phyloP scores from a whole-genome alignment of 2,888 invertebrate genomes.

The Heliothis peltigera region DNA sequence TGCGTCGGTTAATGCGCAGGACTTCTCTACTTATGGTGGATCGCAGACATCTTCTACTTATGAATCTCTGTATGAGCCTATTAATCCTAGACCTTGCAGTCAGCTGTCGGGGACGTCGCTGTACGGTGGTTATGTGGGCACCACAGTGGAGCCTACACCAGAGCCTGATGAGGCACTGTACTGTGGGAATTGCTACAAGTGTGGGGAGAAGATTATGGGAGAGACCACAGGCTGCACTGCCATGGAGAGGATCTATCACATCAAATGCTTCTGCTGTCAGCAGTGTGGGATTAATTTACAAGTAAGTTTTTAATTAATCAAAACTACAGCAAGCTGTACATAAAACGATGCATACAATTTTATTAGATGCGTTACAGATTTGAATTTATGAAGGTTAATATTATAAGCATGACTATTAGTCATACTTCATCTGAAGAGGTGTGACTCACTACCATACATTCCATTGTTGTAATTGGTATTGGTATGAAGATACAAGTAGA shows the following conservation, averaged over 20 bases:
- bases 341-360: too few relatives aligned
- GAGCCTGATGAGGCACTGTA: conserved; percentile 92
- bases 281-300: conserved; percentile 96
- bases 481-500: neutral
- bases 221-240: conserved; percentile 99
- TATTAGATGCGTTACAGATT: too few relatives aligned
- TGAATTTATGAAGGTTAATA: neutral
- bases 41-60: conserved; percentile 91
- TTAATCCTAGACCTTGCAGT: conserved; percentile 90
- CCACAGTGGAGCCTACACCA: conserved; percentile 96
- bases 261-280: conserved; percentile 98
- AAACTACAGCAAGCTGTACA: too few relatives aligned
- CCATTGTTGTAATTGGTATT: neutral
- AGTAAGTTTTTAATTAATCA: conserved; percentile 76
- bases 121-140: conserved; percentile 90
- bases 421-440: neutral
- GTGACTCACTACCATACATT: neutral
- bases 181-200: conserved; percentile 97
- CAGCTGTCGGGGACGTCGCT: conserved; percentile 90
- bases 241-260: conserved; percentile 99
- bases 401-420: conserved; percentile 2
- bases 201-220: conserved; percentile 97
- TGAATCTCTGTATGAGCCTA: conserved; percentile 91
- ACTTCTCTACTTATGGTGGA: conserved; percentile 90
- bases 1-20: conserved; percentile 86